Evolutionary conservation across 2,797 vertebrate genomes (phyloP).

Genomic region (Betta splendens): DNA sequence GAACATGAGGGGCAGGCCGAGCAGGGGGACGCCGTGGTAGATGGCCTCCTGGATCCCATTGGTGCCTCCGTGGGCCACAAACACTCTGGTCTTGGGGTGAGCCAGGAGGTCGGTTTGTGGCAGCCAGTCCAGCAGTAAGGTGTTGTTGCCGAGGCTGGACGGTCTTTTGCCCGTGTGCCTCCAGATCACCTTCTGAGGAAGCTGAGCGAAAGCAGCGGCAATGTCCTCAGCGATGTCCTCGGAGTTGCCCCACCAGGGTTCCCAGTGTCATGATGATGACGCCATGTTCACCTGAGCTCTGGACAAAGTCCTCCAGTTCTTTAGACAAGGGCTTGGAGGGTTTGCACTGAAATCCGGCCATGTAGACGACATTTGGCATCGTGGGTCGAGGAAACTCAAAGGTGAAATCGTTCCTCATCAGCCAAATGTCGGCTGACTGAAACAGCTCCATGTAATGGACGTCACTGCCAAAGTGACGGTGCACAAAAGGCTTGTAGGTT

Average conservation of each 20-base stretch:
- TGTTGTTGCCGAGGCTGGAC: slow-evolving; percentile 68
- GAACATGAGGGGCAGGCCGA: slow-evolving; percentile 70
- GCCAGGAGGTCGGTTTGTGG: slow-evolving; percentile 74
- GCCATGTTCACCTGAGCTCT: slow-evolving; percentile 69
- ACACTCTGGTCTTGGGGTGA: slow-evolving; percentile 66
- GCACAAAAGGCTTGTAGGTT: slow-evolving; percentile 58
- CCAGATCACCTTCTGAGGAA: slow-evolving; percentile 76
- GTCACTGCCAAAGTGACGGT: slow-evolving; percentile 60
- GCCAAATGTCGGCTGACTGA: slow-evolving; percentile 74
- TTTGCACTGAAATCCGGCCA: slow-evolving; percentile 78
- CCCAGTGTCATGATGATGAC: slow-evolving; percentile 76
- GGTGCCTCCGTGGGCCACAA: slow-evolving; percentile 73
- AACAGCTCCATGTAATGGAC: slow-evolving; percentile 71
- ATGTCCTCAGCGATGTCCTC: slow-evolving; percentile 61
- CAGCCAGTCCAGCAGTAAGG: slow-evolving; percentile 67
- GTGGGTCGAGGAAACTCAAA: too few relatives aligned
- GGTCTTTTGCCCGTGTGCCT: slow-evolving; percentile 64
- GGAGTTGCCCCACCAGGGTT: slow-evolving; percentile 60
- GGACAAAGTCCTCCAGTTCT: slow-evolving; percentile 65
- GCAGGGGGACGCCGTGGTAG: slow-evolving; percentile 67
- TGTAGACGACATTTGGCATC: slow-evolving; percentile 78
- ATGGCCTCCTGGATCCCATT: slow-evolving; percentile 73
- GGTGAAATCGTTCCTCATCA: slow-evolving; percentile 78
- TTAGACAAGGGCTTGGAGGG: slow-evolving; percentile 62
- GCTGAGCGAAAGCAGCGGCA: slow-evolving; percentile 66